These are phyloP conservation scores for Cliona cf. orientalis DNA, from an alignment of 37 sponge, comb jelly and placozoan species.

Conservation along the genomic window DNA sequence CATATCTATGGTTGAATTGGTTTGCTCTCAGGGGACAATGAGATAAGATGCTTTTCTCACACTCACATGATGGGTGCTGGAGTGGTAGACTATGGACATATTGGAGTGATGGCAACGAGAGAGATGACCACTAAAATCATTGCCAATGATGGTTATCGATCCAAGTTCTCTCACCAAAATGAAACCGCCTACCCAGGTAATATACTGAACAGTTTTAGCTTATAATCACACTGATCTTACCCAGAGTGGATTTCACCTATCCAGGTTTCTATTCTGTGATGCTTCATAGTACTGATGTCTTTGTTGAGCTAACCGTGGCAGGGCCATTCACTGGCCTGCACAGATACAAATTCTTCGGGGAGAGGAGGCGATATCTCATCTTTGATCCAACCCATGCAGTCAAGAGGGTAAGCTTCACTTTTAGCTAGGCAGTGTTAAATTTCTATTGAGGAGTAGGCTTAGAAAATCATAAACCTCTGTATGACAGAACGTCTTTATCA, in stretches of 20 bases:
- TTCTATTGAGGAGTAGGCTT: too few relatives aligned
- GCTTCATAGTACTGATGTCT: not conserved
- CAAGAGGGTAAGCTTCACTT: too few relatives aligned
- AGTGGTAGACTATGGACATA: conserved; percentile 56
- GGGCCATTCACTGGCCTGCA: not conserved
- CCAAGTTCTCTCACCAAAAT: conserved; percentile 50
- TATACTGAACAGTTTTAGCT: too few relatives aligned
- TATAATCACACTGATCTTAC: too few relatives aligned
- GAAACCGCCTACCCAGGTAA: conserved; percentile 42
- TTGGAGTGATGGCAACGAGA: conserved; percentile 53
- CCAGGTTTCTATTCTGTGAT: not conserved
- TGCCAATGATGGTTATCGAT: conserved; percentile 34
- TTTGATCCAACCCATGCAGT: not conserved
- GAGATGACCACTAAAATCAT: conserved; percentile 2
- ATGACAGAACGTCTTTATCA: too few relatives aligned
- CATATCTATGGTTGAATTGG: too few relatives aligned
- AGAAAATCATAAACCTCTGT: too few relatives aligned
- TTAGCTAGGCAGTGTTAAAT: too few relatives aligned
- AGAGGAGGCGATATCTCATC: not conserved
- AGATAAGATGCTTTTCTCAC: conserved; percentile 69
- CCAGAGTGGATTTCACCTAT: too few relatives aligned
- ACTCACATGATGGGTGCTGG: conserved; percentile 78
- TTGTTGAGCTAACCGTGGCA: not conserved
- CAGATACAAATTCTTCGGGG: too few relatives aligned
- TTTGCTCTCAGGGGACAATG: conserved; percentile 38